Evolutionary conservation across 2,113 vertebrate genomes (phyloP), one percentile per base, ranked within the genome.

Genomic region (Tetraodon nigroviridis): DNA sequence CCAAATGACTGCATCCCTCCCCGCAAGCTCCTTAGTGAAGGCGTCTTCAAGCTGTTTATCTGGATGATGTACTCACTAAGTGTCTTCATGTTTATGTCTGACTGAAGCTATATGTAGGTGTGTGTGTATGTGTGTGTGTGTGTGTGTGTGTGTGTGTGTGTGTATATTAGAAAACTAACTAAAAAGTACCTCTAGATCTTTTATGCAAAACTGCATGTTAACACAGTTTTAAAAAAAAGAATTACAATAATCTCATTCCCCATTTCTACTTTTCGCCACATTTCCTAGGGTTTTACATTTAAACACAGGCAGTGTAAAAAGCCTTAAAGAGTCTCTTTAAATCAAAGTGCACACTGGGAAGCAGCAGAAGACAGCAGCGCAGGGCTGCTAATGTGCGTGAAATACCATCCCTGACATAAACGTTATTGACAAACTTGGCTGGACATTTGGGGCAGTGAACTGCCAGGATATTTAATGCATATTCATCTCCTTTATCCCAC

Each of bases 351-450:
- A 78, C 56, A 52, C 46, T 4, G 41, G 49, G 27, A 27, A 20
- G n/a, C n/a, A 55, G 20, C 37, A 1, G 70, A 56, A 69, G 83
- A 78, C 73, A 55, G 72, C 56, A 32, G 76, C 63, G 71, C 71
- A 15, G 72, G 61, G 67, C 68, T 46, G 65, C 81, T 88, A 88
- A 90, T 87, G 70, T 75, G 84, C 79, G 53, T 88, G 86, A 89
- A 88, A 84, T 84, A 78, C 79, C 64, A 60, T 78, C 60, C 18
- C 65, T 74, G 83, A 89, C 86, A 80, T 85, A 81, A 90, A 86
- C 81, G 71, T 83, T 90, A 90, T 89, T 89, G 88, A 90, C 89
- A 90, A 91, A 90, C 84, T 80, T 79, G 81, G 85, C 87, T 80
- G 90, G 88, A 90, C 88, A 79, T 88, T 87, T 82, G 64, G 73